Conservation (phyloP, 2,797 vertebrate species). For the Danio aesculapii region DNA sequence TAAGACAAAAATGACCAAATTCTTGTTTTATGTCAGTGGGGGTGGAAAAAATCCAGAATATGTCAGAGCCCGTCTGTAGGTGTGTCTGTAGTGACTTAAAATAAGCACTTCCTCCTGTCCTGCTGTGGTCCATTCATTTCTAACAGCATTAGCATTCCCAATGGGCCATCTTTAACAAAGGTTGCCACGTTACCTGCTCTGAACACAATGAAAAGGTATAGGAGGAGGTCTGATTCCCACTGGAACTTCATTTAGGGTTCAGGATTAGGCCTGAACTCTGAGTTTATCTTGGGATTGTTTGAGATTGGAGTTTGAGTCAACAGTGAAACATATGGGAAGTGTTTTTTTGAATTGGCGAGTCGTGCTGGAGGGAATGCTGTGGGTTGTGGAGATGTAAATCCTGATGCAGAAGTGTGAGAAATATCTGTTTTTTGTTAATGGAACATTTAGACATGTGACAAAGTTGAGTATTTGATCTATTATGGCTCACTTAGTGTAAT, state of each 20-base stretch:
- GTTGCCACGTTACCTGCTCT: background rate
- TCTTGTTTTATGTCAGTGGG: too few species aligned
- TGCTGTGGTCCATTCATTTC: background rate
- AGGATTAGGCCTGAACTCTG: background rate
- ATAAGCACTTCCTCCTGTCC: constrained; percentile 23
- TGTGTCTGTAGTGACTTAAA: background rate
- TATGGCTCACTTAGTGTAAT: too few species aligned
- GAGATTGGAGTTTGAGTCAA: background rate
- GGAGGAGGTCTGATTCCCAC: background rate
- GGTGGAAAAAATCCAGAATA: too few species aligned
- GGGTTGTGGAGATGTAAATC: too few species aligned
- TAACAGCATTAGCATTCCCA: constrained; percentile 30
- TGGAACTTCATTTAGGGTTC: constrained; percentile 1
- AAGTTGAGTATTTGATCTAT: too few species aligned
- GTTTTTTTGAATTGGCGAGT: too few species aligned
- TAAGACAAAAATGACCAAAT: too few species aligned
- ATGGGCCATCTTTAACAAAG: background rate
- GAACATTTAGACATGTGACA: too few species aligned
- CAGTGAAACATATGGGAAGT: background rate
- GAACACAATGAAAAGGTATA: background rate
- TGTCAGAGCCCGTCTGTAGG: too few species aligned
- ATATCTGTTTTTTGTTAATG: too few species aligned
- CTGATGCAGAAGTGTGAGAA: too few species aligned
- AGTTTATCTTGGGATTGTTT: background rate
- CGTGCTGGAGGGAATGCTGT: too few species aligned